These are phyloP conservation scores for Anser brachyrhynchus DNA, from an alignment of 2,113 vertebrate genomes.

Conservation along the genomic window DNA sequence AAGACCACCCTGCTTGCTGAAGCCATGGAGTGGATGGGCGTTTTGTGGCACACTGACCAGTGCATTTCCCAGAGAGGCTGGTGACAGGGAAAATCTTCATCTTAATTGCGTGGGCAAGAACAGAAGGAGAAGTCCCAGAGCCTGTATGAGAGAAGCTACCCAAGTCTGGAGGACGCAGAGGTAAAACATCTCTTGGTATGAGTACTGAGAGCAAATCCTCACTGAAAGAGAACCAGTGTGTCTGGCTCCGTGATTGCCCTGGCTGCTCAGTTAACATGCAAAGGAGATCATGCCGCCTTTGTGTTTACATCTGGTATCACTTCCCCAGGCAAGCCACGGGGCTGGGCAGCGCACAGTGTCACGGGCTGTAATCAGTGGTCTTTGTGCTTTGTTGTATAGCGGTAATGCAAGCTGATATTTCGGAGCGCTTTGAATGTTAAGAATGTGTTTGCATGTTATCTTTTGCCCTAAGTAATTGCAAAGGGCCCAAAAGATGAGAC, in stretches of 20 bases:
- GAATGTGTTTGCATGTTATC: conserved; percentile 6
- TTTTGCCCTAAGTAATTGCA: conserved; percentile 10
- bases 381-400: conserved; percentile 3
- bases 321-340: neutral
- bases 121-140: neutral
- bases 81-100: neutral
- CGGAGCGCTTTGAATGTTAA: conserved; percentile 14
- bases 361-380: neutral
- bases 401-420: neutral
- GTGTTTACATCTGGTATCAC: neutral
- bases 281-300: neutral
- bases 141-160: neutral
- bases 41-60: neutral
- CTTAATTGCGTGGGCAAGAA: neutral
- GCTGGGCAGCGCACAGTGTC: neutral
- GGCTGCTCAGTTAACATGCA: neutral
- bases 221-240: neutral
- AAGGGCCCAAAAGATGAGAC: neutral
- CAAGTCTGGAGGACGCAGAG: neutral
- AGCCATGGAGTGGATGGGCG: neutral
- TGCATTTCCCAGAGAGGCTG: neutral
- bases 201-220: neutral
- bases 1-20: neutral
- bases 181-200: neutral
- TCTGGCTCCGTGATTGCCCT: neutral